Conservation (phyloP, 2,113 vertebrate genomes). For the Jacana jacana region DNA sequence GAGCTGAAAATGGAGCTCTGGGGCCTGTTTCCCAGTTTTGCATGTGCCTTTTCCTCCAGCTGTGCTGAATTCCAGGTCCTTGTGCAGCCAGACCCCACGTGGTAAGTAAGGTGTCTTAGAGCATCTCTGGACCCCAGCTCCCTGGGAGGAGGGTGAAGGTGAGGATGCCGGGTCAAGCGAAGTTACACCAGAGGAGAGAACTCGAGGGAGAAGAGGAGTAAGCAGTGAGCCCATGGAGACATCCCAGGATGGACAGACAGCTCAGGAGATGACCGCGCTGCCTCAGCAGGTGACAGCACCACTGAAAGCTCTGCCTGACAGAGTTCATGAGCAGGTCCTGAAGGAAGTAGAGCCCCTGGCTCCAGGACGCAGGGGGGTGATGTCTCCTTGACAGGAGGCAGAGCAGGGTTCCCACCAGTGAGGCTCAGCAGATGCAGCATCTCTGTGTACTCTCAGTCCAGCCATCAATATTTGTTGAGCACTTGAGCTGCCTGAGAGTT, state of each 20-base stretch:
- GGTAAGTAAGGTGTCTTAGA: not conserved
- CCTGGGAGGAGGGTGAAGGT: not conserved
- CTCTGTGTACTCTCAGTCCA: not conserved
- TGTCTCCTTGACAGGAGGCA: rapidly evolving
- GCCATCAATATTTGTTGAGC: not conserved
- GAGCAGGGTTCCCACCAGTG: rapidly evolving
- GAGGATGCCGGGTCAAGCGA: not conserved
- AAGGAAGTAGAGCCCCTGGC: not conserved
- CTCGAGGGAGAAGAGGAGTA: not conserved
- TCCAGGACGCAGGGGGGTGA: not conserved
- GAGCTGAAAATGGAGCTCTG: not conserved
- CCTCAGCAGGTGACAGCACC: not conserved
- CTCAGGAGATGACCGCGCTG: not conserved
- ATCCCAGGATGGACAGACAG: not conserved
- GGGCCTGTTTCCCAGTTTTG: not conserved
- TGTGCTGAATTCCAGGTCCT: not conserved
- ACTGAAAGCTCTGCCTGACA: not conserved
- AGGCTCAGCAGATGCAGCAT: not conserved
- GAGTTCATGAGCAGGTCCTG: not conserved
- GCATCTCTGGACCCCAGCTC: not conserved
- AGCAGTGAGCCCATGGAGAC: not conserved
- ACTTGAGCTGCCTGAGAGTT: not conserved
- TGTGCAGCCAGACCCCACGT: not conserved
- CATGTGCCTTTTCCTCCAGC: not conserved
- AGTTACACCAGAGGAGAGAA: not conserved